phyloP scores from a whole-genome alignment of 2,888 invertebrate genomes.

The Phyto melanocephala region DNA sequence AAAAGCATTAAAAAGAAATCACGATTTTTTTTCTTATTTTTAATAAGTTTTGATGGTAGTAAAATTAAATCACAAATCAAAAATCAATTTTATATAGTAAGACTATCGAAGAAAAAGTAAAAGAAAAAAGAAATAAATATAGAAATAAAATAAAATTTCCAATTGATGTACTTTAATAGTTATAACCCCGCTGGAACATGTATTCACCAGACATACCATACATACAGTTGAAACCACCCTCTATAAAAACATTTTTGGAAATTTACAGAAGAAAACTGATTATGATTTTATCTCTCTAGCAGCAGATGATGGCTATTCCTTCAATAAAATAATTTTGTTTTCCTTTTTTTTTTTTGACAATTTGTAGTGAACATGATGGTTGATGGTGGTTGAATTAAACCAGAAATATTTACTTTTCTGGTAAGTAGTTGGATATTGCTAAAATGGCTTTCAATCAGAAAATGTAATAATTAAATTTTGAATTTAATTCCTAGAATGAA shows the following conservation, averaged over 20 bases:
- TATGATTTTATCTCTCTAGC: conserved; percentile 41
- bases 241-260: background rate
- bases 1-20: background rate
- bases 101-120: conserved; percentile 56
- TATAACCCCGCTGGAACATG: conserved; percentile 25
- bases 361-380: background rate
- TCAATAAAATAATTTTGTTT: background rate
- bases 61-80: conserved; percentile 79
- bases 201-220: background rate
- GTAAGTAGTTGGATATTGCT: background rate
- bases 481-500: background rate
- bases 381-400: background rate
- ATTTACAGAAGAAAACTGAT: conserved; percentile 23
- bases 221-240: background rate
- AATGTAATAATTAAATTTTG: conserved; percentile 22
- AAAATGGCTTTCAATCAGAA: conserved; percentile 7
- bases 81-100: conserved; percentile 77
- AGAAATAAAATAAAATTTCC: conserved; percentile 64
- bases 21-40: conserved; percentile 13
- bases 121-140: background rate
- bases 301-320: conserved; percentile 15
- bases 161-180: conserved; percentile 62
- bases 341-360: background rate
- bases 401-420: background rate
- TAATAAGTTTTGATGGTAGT: conserved; percentile 60